Percentiles rank a stretch among this genome's conserved stretches.
phyloP scores from a whole-genome alignment of 2,888 invertebrate species.

The Agrotis segetum region DNA sequence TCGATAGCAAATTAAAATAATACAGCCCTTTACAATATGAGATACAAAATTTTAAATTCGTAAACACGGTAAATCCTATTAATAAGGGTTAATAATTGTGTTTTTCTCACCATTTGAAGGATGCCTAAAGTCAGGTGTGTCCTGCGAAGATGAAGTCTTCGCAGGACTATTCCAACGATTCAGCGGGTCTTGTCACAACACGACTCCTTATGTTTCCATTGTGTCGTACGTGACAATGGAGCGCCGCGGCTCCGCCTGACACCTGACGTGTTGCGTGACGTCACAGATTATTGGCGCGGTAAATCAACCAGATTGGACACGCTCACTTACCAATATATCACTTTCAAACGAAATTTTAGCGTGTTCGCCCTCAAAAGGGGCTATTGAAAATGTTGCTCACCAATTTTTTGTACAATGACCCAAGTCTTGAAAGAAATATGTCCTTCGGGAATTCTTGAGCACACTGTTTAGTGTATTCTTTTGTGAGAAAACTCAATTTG shows the following conservation, averaged over 20 bases:
- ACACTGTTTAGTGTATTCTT: slow-evolving; percentile 18
- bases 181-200: background rate
- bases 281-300: slow-evolving; percentile 84
- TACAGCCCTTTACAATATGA: no score
- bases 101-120: no score
- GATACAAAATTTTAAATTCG: no score
- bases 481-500: slow-evolving; percentile 34
- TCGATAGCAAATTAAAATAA: no score
- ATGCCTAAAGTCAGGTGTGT: no score
- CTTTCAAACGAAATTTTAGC: slow-evolving; percentile 54
- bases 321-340: slow-evolving; percentile 82
- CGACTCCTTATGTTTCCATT: slow-evolving; percentile 66
- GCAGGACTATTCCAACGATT: background rate
- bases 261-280: slow-evolving; percentile 83
- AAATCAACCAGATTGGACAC: slow-evolving; percentile 87
- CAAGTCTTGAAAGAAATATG: slow-evolving; percentile 36
- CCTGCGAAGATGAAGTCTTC: no score
- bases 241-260: slow-evolving; percentile 71
- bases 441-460: slow-evolving; percentile 16
- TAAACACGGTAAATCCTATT: no score
- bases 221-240: slow-evolving; percentile 76
- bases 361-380: slow-evolving; percentile 52
- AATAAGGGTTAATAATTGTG: no score
- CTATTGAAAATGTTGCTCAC: slow-evolving; percentile 52
- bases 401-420: slow-evolving; percentile 72